Evolutionary conservation across 2,113 vertebrate genomes (phyloP), one percentile per base, ranked within the genome.

Genomic region (Leptocoma aspasia): DNA sequence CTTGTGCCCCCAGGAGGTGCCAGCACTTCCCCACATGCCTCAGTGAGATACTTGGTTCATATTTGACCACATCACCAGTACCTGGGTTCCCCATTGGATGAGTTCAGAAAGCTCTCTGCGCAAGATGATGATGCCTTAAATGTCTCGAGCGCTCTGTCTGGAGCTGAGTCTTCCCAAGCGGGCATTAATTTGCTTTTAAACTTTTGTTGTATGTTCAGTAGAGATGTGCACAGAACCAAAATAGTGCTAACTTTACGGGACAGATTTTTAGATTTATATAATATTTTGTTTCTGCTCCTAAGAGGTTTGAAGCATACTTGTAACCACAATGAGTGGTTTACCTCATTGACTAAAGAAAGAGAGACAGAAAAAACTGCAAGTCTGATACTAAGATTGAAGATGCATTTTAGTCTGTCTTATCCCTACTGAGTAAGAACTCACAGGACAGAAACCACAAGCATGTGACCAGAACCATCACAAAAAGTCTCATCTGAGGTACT

Each of bases 1-100:
- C 27, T 6, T 10, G 0, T 27, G 14, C 15, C 5, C 16, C 17
- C 44, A 42, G 47, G 22, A 80, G 31, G 3, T 2, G 0, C 35
- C 47, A 80, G 10, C 22, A 57, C 2, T 13, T 56, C 9, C 5
- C 27, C 47, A 18, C 30, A 68, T 26, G 31, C 22, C 26, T 68
- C 16, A 28, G 3, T 18, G 24, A 56, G 52, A 49, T 13, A 17
- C 5, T 22, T 57, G 44, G 44, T 53, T 17, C 9, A 13, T 23
- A 37, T 63, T 82, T 85, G 37, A 53, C 15, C 23, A 3, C 6
- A 35, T 35, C 41, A 60, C 14, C 30, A 33, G 5, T 9, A 35
- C 10, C 24, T 35, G 12, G 14, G 3, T 23, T 68, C 28, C 39
- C 17, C 26, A 50, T 0, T 2, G 1, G 4, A 22, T 42, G 33